Percentiles rank a stretch among this genome's conserved stretches.
These are phyloP conservation scores for Bhutanitis thaidina DNA, from an alignment of 2,888 invertebrate genomes.

Conservation along the genomic window DNA sequence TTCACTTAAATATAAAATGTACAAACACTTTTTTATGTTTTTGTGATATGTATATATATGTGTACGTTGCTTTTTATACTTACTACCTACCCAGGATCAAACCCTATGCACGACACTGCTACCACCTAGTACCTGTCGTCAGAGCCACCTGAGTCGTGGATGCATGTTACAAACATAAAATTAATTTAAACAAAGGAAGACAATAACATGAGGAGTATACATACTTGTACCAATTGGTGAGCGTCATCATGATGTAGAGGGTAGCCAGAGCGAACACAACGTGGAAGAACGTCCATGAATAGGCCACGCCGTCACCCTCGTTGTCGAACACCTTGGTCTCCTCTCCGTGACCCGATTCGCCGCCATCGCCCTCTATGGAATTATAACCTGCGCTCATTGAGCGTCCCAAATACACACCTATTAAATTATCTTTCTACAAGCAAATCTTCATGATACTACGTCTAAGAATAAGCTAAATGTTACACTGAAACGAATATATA, in stretches of 20 bases:
- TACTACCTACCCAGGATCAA: no score
- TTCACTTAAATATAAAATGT: no score
- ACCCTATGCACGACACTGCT: no score
- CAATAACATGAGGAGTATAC: no score
- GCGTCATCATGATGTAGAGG: constrained; percentile 99
- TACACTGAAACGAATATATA: no score
- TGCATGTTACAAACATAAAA: no score
- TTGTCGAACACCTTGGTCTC: constrained; percentile 93
- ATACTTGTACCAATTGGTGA: constrained; percentile 99
- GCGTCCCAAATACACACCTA: constrained; percentile 35
- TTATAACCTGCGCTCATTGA: constrained; percentile 75
- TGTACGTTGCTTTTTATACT: no score
- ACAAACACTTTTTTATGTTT: no score
- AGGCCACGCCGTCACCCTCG: constrained; percentile 93
- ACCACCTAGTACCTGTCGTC: no score
- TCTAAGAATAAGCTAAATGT: neutral
- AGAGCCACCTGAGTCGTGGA: no score
- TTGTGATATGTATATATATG: no score
- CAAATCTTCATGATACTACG: constrained; percentile 4
- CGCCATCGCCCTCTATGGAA: constrained; percentile 71
- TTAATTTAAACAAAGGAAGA: no score
- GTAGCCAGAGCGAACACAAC: constrained; percentile 97
- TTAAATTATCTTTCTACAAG: constrained; percentile 23
- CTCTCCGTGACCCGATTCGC: constrained; percentile 68
- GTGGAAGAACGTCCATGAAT: constrained; percentile 98